Evolutionary conservation across 92 coral and sea anemone species (phyloP).

Genomic region (Heliopora coerulea): DNA sequence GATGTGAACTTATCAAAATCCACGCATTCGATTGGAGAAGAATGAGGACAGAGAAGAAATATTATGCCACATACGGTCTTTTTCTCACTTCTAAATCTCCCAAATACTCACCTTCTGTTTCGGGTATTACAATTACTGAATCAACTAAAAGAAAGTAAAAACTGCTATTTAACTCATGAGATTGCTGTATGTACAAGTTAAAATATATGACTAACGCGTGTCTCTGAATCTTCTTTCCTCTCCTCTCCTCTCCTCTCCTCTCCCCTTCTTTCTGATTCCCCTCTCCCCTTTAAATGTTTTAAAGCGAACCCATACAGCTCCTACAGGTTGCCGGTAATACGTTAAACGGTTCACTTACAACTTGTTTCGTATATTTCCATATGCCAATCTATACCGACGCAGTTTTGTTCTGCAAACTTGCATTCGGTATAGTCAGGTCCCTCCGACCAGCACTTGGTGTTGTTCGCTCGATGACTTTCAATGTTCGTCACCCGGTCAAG

Average conservation of each 20-base stretch:
- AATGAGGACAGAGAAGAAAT: neutral
- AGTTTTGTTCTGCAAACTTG: neutral
- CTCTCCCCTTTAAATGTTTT: too few species aligned
- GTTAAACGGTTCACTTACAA: constrained; percentile 6
- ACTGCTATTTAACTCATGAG: neutral
- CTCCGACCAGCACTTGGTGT: constrained; percentile 27
- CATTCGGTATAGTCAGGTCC: neutral
- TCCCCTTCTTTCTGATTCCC: too few species aligned
- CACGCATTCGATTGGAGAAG: too few species aligned
- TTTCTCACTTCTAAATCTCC: too few species aligned
- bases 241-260: too few species aligned
- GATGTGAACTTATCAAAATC: too few species aligned
- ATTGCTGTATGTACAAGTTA: too few species aligned
- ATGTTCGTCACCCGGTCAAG: neutral
- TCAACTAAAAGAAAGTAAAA: neutral
- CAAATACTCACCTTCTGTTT: neutral
- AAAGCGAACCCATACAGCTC: too few species aligned
- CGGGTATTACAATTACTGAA: neutral
- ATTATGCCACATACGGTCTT: neutral
- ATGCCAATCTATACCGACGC: neutral
- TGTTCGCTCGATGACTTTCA: neutral
- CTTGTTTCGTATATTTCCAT: neutral
- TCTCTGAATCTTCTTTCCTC: too few species aligned
- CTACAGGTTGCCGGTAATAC: too few species aligned
- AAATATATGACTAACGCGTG: too few species aligned